A percentile compares a stretch with the other conserved stretches of the same genome.
These are phyloP conservation scores for Apomyelois bistriatella DNA, from an alignment of 2,888 invertebrate genomes.

Conservation along the genomic window DNA sequence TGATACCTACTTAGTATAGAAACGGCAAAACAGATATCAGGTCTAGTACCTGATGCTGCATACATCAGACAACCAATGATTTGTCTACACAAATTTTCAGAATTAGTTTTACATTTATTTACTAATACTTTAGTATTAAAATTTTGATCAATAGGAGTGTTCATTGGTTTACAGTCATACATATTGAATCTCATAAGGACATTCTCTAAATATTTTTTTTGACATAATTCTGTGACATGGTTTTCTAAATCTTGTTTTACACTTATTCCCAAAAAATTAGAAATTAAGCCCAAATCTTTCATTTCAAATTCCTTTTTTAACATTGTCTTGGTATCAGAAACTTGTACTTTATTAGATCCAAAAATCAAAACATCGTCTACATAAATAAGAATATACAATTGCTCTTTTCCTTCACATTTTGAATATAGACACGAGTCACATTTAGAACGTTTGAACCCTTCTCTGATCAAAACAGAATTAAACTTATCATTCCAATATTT, in stretches of 20 bases:
- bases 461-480: neutral
- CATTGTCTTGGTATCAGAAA: neutral
- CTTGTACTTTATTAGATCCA: neutral
- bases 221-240: neutral
- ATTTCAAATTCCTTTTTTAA: constrained; percentile 3
- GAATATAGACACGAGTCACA: too few species aligned
- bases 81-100: neutral
- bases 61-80: too few species aligned
- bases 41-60: constrained; percentile 2
- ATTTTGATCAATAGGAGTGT: neutral
- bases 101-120: neutral
- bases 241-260: constrained; percentile 1
- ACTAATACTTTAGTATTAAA: neutral
- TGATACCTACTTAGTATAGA: neutral
- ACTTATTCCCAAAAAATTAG: constrained; percentile 2
- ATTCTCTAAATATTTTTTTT: neutral
- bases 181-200: neutral
- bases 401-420: neutral
- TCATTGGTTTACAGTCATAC: neutral
- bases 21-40: constrained; percentile 3
- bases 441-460: neutral
- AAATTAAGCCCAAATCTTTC: constrained; percentile 4
- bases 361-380: neutral
- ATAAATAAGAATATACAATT: neutral
- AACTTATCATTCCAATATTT: neutral